Conservation (phyloP, 2,113 vertebrate species). For the Neogobius melanostomus region DNA sequence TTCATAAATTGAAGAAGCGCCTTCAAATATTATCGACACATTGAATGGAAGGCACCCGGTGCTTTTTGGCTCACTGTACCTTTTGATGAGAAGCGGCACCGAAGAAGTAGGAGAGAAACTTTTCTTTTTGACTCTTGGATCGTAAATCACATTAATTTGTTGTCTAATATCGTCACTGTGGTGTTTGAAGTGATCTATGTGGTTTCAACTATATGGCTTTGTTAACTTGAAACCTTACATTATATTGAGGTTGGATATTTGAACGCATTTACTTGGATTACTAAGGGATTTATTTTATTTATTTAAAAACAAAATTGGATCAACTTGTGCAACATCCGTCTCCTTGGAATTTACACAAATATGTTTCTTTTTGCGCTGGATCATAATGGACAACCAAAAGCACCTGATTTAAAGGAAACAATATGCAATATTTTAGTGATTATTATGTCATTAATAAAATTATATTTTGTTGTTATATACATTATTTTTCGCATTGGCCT, state of each 20-base stretch:
- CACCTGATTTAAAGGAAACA: background rate
- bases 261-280: slow-evolving; percentile 24
- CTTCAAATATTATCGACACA: slow-evolving; percentile 77
- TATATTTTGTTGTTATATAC: background rate
- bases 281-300: background rate
- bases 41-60: slow-evolving; percentile 53
- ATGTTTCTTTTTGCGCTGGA: background rate
- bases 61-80: slow-evolving; percentile 67
- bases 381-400: background rate
- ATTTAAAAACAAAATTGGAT: slow-evolving; percentile 20
- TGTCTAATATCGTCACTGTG: slow-evolving; percentile 82
- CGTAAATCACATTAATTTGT: slow-evolving; percentile 89
- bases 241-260: slow-evolving; percentile 56
- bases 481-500: no score
- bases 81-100: slow-evolving; percentile 66
- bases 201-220: slow-evolving; percentile 80
- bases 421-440: background rate
- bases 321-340: slow-evolving; percentile 3
- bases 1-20: slow-evolving; percentile 64
- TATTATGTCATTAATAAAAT: background rate
- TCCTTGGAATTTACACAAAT: background rate
- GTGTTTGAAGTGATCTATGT: slow-evolving; percentile 83
- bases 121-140: slow-evolving; percentile 84
- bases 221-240: slow-evolving; percentile 70
- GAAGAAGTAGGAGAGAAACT: slow-evolving; percentile 73